Conservation (phyloP, 2,113 vertebrate genomes). For the Dinomys branickii region DNA sequence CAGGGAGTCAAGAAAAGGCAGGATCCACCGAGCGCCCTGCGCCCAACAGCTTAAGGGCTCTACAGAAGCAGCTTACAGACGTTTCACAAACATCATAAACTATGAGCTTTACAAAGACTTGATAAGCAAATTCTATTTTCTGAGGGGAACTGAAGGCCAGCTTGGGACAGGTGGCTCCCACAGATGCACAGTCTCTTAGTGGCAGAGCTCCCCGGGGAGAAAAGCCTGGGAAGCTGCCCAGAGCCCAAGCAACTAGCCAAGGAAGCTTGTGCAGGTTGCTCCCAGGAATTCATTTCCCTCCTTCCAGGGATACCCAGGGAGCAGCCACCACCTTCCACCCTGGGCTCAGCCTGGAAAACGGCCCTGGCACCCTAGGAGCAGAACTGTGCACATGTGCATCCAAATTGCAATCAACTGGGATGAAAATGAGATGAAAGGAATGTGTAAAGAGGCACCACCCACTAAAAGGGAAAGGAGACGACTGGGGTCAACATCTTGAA, state of each 20-base stretch:
- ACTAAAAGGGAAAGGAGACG: not conserved
- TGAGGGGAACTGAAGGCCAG: not conserved
- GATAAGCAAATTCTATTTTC: not conserved
- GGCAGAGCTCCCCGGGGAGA: not conserved
- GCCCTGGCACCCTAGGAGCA: not conserved
- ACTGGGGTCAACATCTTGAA: not conserved
- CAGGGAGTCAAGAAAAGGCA: not conserved
- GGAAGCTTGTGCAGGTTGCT: not conserved
- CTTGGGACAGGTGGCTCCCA: not conserved
- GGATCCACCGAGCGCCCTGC: fast-evolving
- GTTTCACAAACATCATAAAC: not conserved
- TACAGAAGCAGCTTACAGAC: not conserved
- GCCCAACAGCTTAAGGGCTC: not conserved
- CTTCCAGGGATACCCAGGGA: not conserved
- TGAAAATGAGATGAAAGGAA: not conserved
- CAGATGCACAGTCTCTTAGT: too few relatives aligned
- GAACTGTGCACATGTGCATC: too few relatives aligned
- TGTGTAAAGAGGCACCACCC: not conserved
- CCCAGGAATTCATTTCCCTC: not conserved
- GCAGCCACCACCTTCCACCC: not conserved
- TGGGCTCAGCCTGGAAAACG: not conserved
- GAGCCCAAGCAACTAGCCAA: not conserved
- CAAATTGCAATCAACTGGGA: not conserved
- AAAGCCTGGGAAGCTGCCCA: fast-evolving
- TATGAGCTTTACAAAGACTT: not conserved